phyloP scores from a whole-genome alignment of 2,888 invertebrate genomes.

The Apomyelois bistriatella region DNA sequence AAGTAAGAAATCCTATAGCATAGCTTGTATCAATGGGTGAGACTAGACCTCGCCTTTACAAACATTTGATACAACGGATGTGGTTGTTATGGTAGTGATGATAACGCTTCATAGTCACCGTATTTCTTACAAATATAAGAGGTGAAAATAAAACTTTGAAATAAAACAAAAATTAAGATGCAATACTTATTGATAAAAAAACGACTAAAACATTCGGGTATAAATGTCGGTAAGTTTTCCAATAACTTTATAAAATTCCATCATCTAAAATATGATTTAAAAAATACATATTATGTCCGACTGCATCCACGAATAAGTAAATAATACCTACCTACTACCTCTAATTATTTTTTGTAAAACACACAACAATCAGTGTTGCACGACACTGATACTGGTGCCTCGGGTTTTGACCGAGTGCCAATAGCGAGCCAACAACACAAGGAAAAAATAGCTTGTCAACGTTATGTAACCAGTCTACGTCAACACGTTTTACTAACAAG shows the following conservation, averaged over 20 bases:
- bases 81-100: slow-evolving; percentile 27
- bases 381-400: slow-evolving; percentile 37
- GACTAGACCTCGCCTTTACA: slow-evolving; percentile 24
- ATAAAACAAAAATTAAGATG: neutral
- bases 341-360: slow-evolving; percentile 15
- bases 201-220: too few relatives aligned
- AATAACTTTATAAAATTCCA: too few relatives aligned
- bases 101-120: neutral
- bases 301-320: too few relatives aligned
- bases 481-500: slow-evolving; percentile 31
- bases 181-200: too few relatives aligned
- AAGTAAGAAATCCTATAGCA: slow-evolving; percentile 19
- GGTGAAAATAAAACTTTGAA: neutral
- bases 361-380: slow-evolving; percentile 26
- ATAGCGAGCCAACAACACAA: slow-evolving; percentile 58
- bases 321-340: neutral
- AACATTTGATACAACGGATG: slow-evolving; percentile 41
- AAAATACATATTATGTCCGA: too few relatives aligned
- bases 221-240: too few relatives aligned
- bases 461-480: slow-evolving; percentile 43
- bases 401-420: slow-evolving; percentile 65
- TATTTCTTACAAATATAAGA: slow-evolving; percentile 14
- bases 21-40: slow-evolving; percentile 11
- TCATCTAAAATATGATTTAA: too few relatives aligned
- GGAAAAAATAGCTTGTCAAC: slow-evolving; percentile 73